These are phyloP conservation scores for Cyprinella venusta DNA, from an alignment of 2,797 vertebrate genomes.

Conservation along the genomic window DNA sequence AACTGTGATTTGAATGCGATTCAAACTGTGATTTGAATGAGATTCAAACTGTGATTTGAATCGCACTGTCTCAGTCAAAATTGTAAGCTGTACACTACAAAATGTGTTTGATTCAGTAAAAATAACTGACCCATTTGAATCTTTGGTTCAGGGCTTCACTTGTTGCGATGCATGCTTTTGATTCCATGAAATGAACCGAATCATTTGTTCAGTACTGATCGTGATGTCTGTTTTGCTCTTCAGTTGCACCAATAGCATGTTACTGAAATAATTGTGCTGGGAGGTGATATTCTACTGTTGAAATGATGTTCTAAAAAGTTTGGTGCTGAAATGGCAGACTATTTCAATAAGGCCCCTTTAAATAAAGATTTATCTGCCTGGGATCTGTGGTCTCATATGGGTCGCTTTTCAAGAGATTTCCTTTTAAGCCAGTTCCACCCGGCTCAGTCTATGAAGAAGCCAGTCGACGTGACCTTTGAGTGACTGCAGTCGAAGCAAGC, in stretches of 20 bases:
- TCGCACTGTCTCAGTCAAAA: not conserved
- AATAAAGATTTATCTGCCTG: conserved; percentile 19
- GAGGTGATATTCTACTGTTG: not conserved
- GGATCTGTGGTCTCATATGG: conserved; percentile 46
- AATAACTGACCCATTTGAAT: not conserved
- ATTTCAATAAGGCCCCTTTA: conserved; percentile 1
- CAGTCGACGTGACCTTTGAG: conserved; percentile 57
- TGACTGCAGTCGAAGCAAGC: conserved; percentile 53
- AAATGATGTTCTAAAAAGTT: not conserved
- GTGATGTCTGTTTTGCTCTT: not conserved
- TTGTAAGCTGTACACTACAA: not conserved
- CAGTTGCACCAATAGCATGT: not conserved
- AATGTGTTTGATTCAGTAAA: not conserved
- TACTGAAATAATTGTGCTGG: not conserved
- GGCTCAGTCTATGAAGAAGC: conserved; percentile 47
- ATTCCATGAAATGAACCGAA: not conserved
- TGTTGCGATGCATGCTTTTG: not conserved
- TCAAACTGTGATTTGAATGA: too few species aligned
- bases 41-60: too few species aligned
- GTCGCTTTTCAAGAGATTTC: conserved; percentile 49
- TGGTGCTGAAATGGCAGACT: not conserved
- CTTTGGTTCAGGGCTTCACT: too few species aligned
- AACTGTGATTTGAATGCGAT: too few species aligned
- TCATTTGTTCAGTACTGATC: not conserved
- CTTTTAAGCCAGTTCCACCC: conserved; percentile 48